Evolutionary conservation across 2,888 invertebrate genomes (phyloP).

Genomic region (Athetis lepigone): DNA sequence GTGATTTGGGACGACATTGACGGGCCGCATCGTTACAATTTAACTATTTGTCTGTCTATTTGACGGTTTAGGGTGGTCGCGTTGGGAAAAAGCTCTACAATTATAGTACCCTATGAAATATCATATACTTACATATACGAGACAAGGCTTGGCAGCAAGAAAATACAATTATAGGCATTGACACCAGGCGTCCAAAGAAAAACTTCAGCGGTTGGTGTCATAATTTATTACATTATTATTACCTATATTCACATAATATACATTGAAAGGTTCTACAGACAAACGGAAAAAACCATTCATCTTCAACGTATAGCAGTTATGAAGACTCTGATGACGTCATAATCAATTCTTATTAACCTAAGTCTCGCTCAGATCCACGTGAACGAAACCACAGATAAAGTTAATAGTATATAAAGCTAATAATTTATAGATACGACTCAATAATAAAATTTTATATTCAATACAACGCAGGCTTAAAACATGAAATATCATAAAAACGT

Average conservation of each 20-base stretch:
- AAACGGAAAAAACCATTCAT: too few species aligned
- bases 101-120: too few species aligned
- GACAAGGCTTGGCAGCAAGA: too few species aligned
- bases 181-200: too few species aligned
- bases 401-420: background rate
- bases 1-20: constrained; percentile 37
- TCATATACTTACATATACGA: too few species aligned
- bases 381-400: background rate
- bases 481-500: constrained; percentile 31
- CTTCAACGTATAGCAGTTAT: too few species aligned
- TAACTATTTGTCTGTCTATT: constrained; percentile 22
- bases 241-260: too few species aligned
- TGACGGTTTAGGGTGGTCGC: background rate
- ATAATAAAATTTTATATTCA: constrained; percentile 5
- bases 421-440: background rate
- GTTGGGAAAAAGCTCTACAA: background rate
- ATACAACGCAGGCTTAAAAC: constrained; percentile 16
- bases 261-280: too few species aligned
- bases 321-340: too few species aligned
- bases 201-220: too few species aligned
- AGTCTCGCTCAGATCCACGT: background rate
- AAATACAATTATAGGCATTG: too few species aligned
- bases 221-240: too few species aligned
- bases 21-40: constrained; percentile 15
- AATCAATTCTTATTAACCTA: background rate